phyloP scores from a whole-genome alignment of 2,113 vertebrate genomes.

The Gallinago undulata region DNA sequence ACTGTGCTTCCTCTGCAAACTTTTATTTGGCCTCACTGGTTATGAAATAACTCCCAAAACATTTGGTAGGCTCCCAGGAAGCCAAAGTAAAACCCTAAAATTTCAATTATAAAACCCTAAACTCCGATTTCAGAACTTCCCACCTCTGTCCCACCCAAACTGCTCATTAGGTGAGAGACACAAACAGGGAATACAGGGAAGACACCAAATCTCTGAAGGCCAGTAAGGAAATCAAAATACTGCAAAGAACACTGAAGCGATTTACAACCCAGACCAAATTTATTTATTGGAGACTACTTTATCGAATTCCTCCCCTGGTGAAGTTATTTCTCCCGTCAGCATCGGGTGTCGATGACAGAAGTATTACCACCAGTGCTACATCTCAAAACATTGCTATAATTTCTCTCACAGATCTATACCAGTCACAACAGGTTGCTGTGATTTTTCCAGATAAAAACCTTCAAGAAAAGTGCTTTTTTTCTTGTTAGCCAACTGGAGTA shows the following conservation, averaged over 20 bases:
- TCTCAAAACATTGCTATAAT: slow-evolving; percentile 4
- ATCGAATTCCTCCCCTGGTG: slow-evolving; percentile 1
- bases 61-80: background rate
- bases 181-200: background rate
- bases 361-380: background rate
- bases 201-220: background rate
- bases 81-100: background rate
- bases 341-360: background rate
- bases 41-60: background rate
- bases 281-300: slow-evolving; percentile 14
- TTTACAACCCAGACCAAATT: background rate
- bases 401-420: background rate
- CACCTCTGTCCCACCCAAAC: background rate
- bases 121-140: background rate
- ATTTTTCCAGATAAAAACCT: slow-evolving; percentile 40
- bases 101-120: background rate
- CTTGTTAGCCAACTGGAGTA: slow-evolving; percentile 3
- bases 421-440: slow-evolving; percentile 41
- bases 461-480: background rate
- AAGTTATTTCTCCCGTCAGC: background rate
- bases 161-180: background rate
- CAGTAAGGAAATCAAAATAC: background rate
- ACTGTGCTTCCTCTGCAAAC: background rate
- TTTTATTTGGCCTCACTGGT: background rate
- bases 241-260: background rate